Evolutionary conservation across 1,140 invertebrate genomes (phyloP).

Genomic region (Cotesia typhae): DNA sequence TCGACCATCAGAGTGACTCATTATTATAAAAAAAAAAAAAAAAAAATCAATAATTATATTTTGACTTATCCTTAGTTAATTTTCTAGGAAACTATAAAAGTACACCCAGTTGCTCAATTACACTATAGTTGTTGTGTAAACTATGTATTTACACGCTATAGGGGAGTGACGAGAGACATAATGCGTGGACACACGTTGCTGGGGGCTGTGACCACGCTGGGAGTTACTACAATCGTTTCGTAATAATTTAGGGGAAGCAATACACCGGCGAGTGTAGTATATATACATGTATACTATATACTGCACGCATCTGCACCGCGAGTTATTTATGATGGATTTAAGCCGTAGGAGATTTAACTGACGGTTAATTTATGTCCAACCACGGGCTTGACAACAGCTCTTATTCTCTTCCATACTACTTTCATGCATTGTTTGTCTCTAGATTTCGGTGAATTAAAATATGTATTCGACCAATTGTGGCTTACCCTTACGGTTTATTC

Average conservation of each 20-base stretch:
- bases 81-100: too few species aligned
- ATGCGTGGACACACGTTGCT: conserved; percentile 25
- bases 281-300: background rate
- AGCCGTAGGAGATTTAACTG: conserved; percentile 35
- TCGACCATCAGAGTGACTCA: too few species aligned
- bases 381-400: conserved; percentile 33
- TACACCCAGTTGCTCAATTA: conserved; percentile 13
- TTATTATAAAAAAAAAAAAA: too few species aligned
- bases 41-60: too few species aligned
- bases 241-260: conserved; percentile 63
- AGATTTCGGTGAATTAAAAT: too few species aligned
- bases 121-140: conserved; percentile 27
- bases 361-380: conserved; percentile 40
- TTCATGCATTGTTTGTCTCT: background rate
- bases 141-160: conserved; percentile 4
- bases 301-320: conserved; percentile 40
- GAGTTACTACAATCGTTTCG: conserved; percentile 56
- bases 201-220: conserved; percentile 20
- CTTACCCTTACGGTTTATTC: too few species aligned
- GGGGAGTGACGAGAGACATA: conserved; percentile 32
- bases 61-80: too few species aligned
- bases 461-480: too few species aligned
- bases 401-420: conserved; percentile 4
- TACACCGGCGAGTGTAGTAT: conserved; percentile 35
- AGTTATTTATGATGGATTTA: conserved; percentile 48